These are phyloP conservation scores for Amphipyra tragopoginis DNA, from an alignment of 2,888 invertebrate species.

Conservation along the genomic window DNA sequence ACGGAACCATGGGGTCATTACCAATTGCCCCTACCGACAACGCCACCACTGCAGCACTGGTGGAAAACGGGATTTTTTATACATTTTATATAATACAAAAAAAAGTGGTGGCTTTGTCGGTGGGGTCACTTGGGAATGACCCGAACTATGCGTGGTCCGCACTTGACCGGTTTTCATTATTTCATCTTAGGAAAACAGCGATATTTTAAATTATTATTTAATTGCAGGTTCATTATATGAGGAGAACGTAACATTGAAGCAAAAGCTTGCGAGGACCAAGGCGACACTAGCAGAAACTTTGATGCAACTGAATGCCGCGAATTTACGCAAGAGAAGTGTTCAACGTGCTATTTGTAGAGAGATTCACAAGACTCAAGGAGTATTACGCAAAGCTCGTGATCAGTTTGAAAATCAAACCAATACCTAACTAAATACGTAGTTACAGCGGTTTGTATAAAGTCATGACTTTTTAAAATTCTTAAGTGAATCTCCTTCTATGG, in stretches of 20 bases:
- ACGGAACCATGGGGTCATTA: no score
- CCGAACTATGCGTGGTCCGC: no score
- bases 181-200: no score
- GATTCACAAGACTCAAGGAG: constrained; percentile 94
- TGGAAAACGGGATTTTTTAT: no score
- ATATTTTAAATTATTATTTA: no score
- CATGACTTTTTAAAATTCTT: not conserved
- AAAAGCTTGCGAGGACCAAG: constrained; percentile 92
- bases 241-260: constrained; percentile 93
- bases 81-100: no score
- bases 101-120: no score
- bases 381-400: constrained; percentile 93
- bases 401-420: constrained; percentile 90
- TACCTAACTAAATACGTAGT: constrained; percentile 19
- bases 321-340: constrained; percentile 94
- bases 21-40: no score
- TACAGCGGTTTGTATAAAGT: not conserved
- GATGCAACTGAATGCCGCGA: constrained; percentile 93
- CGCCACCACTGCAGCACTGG: no score
- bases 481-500: no score
- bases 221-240: constrained; percentile 82
- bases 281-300: constrained; percentile 94
- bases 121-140: no score
- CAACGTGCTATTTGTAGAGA: constrained; percentile 95
- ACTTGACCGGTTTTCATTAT: no score